A percentile compares a stretch with the other conserved stretches of the same genome.
Evolutionary conservation across 2,888 invertebrate genomes (phyloP).

Genomic region (Lasius platythorax): DNA sequence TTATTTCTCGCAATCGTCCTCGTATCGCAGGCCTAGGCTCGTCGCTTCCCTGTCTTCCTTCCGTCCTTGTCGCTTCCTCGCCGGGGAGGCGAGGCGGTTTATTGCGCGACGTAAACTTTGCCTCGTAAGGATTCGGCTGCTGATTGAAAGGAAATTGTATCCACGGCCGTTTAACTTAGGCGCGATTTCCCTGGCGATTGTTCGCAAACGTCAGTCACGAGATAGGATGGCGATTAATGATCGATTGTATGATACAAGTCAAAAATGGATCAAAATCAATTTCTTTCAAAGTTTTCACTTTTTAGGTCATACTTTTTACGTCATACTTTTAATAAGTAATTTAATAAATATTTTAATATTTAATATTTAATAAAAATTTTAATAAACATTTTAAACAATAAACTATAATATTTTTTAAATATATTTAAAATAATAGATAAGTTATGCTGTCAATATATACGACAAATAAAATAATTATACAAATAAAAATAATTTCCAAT

Average conservation of each 20-base stretch:
- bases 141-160: constrained; percentile 80
- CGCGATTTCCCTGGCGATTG: constrained; percentile 43
- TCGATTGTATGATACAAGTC: background rate
- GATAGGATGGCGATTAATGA: constrained; percentile 5
- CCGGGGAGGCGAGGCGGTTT: constrained; percentile 65
- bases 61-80: constrained; percentile 34
- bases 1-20: constrained; percentile 82
- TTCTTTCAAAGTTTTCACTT: background rate
- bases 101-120: constrained; percentile 78
- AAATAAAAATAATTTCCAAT: background rate
- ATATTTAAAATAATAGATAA: background rate
- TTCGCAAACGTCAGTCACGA: constrained; percentile 17
- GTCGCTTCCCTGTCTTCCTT: constrained; percentile 60
- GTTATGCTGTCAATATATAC: background rate
- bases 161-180: constrained; percentile 48
- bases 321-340: background rate
- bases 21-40: constrained; percentile 73
- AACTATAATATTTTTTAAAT: background rate
- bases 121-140: constrained; percentile 74
- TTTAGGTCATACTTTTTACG: background rate
- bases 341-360: too few species aligned
- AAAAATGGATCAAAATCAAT: background rate
- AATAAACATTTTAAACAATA: too few species aligned
- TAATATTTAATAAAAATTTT: too few species aligned
- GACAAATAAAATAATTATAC: too few species aligned